Base-by-base conservation (phyloP, 2,113 vertebrate genomes). In the Perca fluviatilis region DNA sequence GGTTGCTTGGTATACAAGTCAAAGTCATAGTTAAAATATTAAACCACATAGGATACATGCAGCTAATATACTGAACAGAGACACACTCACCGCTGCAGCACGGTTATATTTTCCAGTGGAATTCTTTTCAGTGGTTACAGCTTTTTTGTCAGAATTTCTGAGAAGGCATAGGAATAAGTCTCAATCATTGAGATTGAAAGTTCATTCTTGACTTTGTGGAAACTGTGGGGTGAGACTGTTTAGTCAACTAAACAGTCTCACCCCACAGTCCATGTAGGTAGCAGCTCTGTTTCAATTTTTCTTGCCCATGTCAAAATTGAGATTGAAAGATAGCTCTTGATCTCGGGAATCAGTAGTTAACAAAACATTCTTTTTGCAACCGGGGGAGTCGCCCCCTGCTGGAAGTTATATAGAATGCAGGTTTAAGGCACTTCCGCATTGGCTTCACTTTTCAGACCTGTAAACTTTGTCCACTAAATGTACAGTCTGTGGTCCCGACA, bases 121-220 rank as follows among this genome's bases (percentile, higher is more conserved):
- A 68, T 18, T 25, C 2, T 50, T 71, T 27, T 49, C 6, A 23
- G 53, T 14, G 0, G 53, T 70, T 19, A 15, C 6, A n/a, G 14
- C 40, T 27, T 30, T 63, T 23, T 33, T 46, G 27, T 19, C n/a
- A 30, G n/a, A 27, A 47, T 21, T 69, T 70, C 16, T 68, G 47
- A 60, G 18, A 11, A 19, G 40, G 3, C 0, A 7, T 5, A 15
- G 19, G 14, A 60, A 9, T 15, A 69, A 2, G 3, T 15, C 6
- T 56, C 3, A 33, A 33, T 15, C 12, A n/a, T 21, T 33, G 21
- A 21, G 36, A 56, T 21, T 46, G 18, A 72, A 63, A 21, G 50
- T 72, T 65, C 11, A 30, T 64, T 80, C 40, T 47, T 57, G 60
- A 79, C 60, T 14, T 72, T 78, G 57, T 73, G 46, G 49, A 61